Evolutionary conservation across 2,113 vertebrate genomes (phyloP).

Genomic region (Trogon melanurus): DNA sequence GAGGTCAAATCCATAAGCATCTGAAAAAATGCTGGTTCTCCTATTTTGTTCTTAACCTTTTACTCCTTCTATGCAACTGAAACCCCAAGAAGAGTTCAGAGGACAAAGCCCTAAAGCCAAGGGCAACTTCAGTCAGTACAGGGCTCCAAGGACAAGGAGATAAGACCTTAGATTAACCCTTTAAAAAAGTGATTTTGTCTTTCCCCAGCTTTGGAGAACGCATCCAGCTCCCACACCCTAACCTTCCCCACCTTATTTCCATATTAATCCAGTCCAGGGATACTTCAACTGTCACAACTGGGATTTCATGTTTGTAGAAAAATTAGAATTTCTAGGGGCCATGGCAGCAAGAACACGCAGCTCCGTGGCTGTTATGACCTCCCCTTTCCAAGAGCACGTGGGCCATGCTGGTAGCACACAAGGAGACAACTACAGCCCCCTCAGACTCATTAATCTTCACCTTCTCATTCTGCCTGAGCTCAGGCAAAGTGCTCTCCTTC

Average conservation of each 20-base stretch:
- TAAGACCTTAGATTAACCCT: background rate
- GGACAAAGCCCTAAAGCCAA: background rate
- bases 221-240: background rate
- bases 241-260: background rate
- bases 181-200: background rate
- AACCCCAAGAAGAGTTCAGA: background rate
- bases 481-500: background rate
- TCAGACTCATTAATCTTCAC: background rate
- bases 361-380: background rate
- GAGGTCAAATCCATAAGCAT: background rate
- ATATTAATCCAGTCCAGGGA: background rate
- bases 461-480: background rate
- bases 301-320: background rate
- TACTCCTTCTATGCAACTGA: background rate
- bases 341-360: background rate
- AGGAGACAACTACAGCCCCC: background rate
- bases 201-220: background rate
- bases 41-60: background rate
- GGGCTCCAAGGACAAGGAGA: background rate
- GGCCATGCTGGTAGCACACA: background rate
- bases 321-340: background rate
- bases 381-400: background rate
- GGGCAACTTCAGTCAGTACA: background rate
- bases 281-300: background rate
- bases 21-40: background rate